Base-by-base conservation (phyloP, 2,113 vertebrate genomes). In the Guaruba guarouba region DNA sequence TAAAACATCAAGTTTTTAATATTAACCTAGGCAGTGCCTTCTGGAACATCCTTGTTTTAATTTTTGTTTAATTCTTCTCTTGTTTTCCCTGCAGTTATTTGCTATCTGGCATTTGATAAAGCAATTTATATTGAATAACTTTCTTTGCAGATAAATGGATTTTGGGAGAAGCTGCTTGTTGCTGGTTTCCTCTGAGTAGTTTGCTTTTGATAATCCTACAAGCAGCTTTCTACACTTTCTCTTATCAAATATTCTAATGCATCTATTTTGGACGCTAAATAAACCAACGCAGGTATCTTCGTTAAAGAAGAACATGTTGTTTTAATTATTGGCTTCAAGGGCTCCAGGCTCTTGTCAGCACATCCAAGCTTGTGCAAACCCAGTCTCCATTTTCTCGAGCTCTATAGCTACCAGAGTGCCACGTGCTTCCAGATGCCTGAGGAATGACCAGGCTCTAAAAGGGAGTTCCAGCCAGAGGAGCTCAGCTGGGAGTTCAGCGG, bases 371-470 rank as follows among this genome's bases (percentile, higher is more conserved):
- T 51, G 76, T 82, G 55, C 43, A 68, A 23, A 75, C 24, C 27
- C 85, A 52, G 48, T 41, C 69, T 94, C 95, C 69, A 31, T 92
- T 93, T 93, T 83, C 68, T 25, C 16, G 1, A 28, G 69, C 49
- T 37, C 59, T 39, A 49, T 49, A 82, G 85, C 78, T 69, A 0
- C 88, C 31, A 8, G 55, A 61, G 73, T 2, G 19, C 88, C 90
- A 33, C 6, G 13, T 88, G 90, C 90, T 76, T 73, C 82, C 2
- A 10, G 88, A 57, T 90, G 95, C 95, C 90, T 94, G 93, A 18
- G 10, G 62, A 88, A 5, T 11, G 52, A 13, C 52, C 49, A 20
- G 91, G 70, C 92, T 57, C 9, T 44, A 55, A 0, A 44, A 57
- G 80, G 80, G 93, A 67, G 39, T 27, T 76, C 83, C 17, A 37